A percentile compares a stretch with the other conserved stretches of the same genome.
These are phyloP conservation scores for Bombyx mori DNA, from an alignment of 1,140 invertebrate genomes.

Conservation along the genomic window DNA sequence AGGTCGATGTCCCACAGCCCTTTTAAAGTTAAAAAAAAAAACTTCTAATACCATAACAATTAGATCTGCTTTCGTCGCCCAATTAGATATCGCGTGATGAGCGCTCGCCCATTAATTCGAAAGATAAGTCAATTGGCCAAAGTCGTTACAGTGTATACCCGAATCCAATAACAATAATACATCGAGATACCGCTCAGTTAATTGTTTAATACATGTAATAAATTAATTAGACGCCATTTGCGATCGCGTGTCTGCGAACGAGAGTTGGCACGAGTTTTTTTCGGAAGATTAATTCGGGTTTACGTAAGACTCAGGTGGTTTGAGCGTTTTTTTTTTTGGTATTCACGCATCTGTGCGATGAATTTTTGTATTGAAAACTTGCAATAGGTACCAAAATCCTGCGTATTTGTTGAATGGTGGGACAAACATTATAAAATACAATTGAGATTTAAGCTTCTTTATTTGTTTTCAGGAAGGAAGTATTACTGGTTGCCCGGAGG, in stretches of 20 bases:
- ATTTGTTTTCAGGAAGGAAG: too few species aligned
- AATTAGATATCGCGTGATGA: slow-evolving; percentile 57
- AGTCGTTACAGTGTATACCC: slow-evolving; percentile 26
- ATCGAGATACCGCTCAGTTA: slow-evolving; percentile 62
- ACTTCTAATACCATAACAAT: slow-evolving; percentile 8
- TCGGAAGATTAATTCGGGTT: background rate
- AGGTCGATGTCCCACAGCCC: slow-evolving; percentile 2
- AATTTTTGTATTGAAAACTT: background rate
- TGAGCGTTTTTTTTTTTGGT: too few species aligned
- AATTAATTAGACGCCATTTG: slow-evolving; percentile 68
- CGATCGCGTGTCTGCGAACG: slow-evolving; percentile 48
- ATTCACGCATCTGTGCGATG: background rate
- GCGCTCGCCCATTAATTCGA: slow-evolving; percentile 49
- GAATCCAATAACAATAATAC: slow-evolving; percentile 61
- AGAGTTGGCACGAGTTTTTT: slow-evolving; percentile 6
- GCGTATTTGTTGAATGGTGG: slow-evolving; percentile 36
- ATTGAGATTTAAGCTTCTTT: too few species aligned
- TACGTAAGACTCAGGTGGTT: too few species aligned
- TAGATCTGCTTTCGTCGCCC: slow-evolving; percentile 22
- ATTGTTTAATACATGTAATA: slow-evolving; percentile 71
- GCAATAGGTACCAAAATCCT: background rate
- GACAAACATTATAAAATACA: too few species aligned
- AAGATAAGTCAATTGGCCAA: slow-evolving; percentile 65
- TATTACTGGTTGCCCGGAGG: too few species aligned
- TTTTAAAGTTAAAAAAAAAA: slow-evolving; percentile 2